phyloP scores from a whole-genome alignment of 2,888 invertebrate species.

The Ochropleura plecta region DNA sequence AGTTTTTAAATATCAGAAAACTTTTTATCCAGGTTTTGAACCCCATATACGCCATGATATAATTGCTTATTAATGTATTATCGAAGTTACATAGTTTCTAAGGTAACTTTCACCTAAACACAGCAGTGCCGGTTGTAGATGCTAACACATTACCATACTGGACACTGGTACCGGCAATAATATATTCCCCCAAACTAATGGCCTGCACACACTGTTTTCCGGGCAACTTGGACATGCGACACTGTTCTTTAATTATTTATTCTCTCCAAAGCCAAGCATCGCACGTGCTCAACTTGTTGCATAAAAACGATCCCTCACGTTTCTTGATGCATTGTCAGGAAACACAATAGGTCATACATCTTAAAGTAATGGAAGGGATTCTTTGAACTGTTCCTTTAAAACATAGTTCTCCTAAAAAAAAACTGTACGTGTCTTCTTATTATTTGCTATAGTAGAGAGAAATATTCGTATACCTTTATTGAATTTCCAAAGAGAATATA shows the following conservation, averaged over 20 bases:
- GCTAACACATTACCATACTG: conserved; percentile 74
- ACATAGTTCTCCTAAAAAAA: neutral
- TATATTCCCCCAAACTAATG: conserved; percentile 55
- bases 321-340: conserved; percentile 70
- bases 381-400: conserved; percentile 33
- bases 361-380: conserved; percentile 60
- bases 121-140: conserved; percentile 66
- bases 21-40: neutral
- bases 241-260: conserved; percentile 48
- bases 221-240: conserved; percentile 26
- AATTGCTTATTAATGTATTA: conserved; percentile 52
- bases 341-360: conserved; percentile 73
- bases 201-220: conserved; percentile 46
- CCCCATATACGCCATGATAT: neutral
- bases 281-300: conserved; percentile 69
- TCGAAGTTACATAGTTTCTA: conserved; percentile 46
- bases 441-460: neutral
- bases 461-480: conserved; percentile 5
- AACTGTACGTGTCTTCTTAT: conserved; percentile 6
- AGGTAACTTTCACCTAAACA: conserved; percentile 71
- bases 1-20: neutral
- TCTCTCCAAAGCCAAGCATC: conserved; percentile 50
- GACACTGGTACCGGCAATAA: conserved; percentile 68
- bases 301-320: conserved; percentile 63
- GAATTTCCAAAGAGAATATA: conserved; percentile 24